Evolutionary conservation across 2,888 invertebrate genomes (phyloP).

Genomic region (Colostygia pectinataria): DNA sequence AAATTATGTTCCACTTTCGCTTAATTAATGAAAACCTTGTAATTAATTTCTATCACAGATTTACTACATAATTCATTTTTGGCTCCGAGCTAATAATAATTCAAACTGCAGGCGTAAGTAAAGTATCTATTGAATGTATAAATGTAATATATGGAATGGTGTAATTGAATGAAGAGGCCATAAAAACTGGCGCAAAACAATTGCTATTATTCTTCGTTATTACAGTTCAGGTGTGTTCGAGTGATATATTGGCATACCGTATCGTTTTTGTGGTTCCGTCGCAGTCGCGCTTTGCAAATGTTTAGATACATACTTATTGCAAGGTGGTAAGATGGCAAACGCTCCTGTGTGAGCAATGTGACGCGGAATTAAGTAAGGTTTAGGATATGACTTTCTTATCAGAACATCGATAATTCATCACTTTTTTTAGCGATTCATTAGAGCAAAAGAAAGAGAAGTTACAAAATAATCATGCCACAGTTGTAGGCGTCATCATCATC

Average conservation of each 20-base stretch:
- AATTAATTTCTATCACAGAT: constrained; percentile 35
- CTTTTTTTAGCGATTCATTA: background rate
- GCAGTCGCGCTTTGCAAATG: constrained; percentile 44
- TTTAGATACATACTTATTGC: constrained; percentile 50
- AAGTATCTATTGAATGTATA: constrained; percentile 32
- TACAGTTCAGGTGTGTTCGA: constrained; percentile 74
- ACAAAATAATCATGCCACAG: no score
- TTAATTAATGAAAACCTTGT: constrained; percentile 32
- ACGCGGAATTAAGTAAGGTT: background rate
- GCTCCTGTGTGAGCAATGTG: constrained; percentile 3
- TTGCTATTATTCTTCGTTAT: constrained; percentile 77
- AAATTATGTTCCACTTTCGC: constrained; percentile 31
- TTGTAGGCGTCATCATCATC: no score
- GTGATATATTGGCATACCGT: constrained; percentile 71
- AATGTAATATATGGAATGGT: constrained; percentile 35
- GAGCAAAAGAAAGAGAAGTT: background rate
- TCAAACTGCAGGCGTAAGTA: constrained; percentile 29
- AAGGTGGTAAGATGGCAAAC: constrained; percentile 18
- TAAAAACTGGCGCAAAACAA: constrained; percentile 73
- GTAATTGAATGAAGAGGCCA: constrained; percentile 69
- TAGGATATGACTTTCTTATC: no score
- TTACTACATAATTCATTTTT: constrained; percentile 30
- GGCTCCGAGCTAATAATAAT: constrained; percentile 17
- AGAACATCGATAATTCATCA: no score
- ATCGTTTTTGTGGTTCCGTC: constrained; percentile 60